A percentile compares a stretch with the other conserved stretches of the same genome.
These are phyloP conservation scores for Drosophila crucigera DNA, from an alignment of 2,888 invertebrate species.

Conservation along the genomic window DNA sequence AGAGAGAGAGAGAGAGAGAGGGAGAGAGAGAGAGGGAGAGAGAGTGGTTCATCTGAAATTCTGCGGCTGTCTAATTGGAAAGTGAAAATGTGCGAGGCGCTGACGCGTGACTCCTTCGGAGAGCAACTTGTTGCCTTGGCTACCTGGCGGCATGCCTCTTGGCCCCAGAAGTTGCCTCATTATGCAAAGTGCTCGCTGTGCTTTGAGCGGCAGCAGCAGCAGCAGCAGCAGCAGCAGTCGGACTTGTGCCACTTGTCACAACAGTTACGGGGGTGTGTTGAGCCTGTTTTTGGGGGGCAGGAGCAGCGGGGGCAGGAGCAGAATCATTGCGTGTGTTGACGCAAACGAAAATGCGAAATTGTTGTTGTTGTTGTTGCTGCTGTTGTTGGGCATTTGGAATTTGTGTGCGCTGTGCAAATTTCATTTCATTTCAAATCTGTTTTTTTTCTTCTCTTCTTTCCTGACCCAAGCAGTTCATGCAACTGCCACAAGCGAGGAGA, in stretches of 20 bases:
- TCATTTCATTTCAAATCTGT: conserved; percentile 60
- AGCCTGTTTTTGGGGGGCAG: background rate
- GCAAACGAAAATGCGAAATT: conserved; percentile 31
- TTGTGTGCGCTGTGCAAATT: conserved; percentile 58
- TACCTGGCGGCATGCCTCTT: conserved; percentile 34
- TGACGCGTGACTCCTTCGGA: conserved; percentile 68
- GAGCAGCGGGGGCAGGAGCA: background rate
- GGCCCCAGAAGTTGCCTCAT: conserved; percentile 63
- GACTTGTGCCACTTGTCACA: conserved; percentile 7
- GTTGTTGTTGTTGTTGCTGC: conserved; percentile 16
- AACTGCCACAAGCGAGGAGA: conserved; percentile 35
- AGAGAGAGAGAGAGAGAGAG: too few species aligned
- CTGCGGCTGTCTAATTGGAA: conserved; percentile 72
- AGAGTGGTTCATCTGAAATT: conserved; percentile 33
- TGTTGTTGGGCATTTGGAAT: conserved; percentile 60
- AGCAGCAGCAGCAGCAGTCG: background rate
- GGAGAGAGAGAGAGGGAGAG: rapidly evolving
- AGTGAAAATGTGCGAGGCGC: conserved; percentile 73
- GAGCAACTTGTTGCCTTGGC: conserved; percentile 74
- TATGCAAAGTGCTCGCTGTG: conserved; percentile 68
- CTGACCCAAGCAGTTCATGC: conserved; percentile 54
- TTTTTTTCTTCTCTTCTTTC: conserved; percentile 7
- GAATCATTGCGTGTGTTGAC: conserved; percentile 39
- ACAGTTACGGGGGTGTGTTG: background rate
- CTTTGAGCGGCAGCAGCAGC: background rate